Percentiles rank a stretch among this genome's conserved stretches.
Evolutionary conservation across 2,113 vertebrate genomes (phyloP).

Genomic region (Coregonus clupeaformis): DNA sequence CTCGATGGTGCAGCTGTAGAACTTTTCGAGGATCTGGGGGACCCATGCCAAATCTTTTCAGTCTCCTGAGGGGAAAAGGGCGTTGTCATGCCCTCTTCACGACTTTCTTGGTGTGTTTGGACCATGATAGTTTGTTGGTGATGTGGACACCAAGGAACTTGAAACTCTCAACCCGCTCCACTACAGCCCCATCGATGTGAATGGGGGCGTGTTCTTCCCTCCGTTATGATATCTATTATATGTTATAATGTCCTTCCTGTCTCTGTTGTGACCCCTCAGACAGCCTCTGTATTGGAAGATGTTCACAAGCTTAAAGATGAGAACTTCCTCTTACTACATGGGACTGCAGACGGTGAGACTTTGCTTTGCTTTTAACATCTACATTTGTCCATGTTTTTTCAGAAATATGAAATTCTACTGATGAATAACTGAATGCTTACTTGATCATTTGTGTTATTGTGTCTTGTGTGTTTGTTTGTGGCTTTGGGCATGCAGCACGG

Average conservation of each 20-base stretch:
- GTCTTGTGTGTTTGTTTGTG: constrained; percentile 8
- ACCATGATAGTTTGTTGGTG: no score
- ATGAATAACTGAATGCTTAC: not conserved
- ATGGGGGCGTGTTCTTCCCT: no score
- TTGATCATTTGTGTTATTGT: not conserved
- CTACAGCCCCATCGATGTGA: no score
- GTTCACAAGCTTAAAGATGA: constrained; percentile 74
- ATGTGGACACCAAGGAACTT: no score
- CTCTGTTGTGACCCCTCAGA: constrained; percentile 55
- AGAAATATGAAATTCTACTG: not conserved
- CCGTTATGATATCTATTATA: not conserved
- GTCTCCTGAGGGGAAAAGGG: no score
- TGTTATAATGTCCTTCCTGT: not conserved
- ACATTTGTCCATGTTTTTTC: not conserved
- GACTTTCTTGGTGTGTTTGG: no score
- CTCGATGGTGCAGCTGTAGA: no score
- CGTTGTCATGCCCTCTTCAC: no score
- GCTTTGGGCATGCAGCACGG: constrained; percentile 60
- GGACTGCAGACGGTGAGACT: constrained; percentile 79
- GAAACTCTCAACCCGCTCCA: no score
- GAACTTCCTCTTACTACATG: constrained; percentile 78
- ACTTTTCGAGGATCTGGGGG: no score
- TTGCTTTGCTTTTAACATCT: not conserved
- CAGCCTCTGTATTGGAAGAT: constrained; percentile 77
- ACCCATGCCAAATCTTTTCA: no score